phyloP scores from a whole-genome alignment of 2,888 invertebrate genomes.

The Sylvicola cinctus region DNA sequence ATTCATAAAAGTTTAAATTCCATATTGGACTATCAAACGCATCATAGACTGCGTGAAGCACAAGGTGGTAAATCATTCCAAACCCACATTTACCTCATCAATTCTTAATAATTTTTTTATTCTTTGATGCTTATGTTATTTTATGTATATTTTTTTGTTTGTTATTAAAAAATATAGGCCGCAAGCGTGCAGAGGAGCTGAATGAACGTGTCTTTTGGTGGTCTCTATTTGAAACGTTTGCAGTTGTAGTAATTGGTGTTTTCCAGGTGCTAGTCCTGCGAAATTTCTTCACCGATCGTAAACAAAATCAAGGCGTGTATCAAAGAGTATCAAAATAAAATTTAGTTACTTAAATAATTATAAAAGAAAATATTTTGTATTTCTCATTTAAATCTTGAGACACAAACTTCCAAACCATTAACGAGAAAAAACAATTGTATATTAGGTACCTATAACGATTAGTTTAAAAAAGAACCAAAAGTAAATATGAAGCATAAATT shows the following conservation, averaged over 20 bases:
- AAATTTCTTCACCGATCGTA: constrained; percentile 71
- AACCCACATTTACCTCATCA: not conserved
- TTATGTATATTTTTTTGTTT: not conserved
- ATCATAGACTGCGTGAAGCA: constrained; percentile 85
- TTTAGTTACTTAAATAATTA: no score
- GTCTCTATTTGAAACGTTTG: constrained; percentile 75
- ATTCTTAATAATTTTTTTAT: not conserved
- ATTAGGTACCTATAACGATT: no score
- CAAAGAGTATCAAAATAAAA: no score
- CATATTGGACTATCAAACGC: constrained; percentile 90
- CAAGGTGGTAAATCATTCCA: constrained; percentile 45
- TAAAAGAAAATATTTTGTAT: no score
- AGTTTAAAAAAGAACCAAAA: constrained; percentile 2
- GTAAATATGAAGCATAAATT: not conserved
- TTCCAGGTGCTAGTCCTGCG: constrained; percentile 79
- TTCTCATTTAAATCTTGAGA: no score
- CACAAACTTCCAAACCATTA: no score
- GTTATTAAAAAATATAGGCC: constrained; percentile 23
- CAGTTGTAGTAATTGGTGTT: constrained; percentile 68
- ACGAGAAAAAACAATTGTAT: no score
- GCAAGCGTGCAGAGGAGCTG: constrained; percentile 89
- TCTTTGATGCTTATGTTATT: not conserved
- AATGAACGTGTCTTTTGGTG: constrained; percentile 88
- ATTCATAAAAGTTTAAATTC: constrained; percentile 76
- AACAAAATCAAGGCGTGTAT: constrained; percentile 13